Conservation (phyloP, 2,888 invertebrate species). For the Tiliacea aurago region DNA sequence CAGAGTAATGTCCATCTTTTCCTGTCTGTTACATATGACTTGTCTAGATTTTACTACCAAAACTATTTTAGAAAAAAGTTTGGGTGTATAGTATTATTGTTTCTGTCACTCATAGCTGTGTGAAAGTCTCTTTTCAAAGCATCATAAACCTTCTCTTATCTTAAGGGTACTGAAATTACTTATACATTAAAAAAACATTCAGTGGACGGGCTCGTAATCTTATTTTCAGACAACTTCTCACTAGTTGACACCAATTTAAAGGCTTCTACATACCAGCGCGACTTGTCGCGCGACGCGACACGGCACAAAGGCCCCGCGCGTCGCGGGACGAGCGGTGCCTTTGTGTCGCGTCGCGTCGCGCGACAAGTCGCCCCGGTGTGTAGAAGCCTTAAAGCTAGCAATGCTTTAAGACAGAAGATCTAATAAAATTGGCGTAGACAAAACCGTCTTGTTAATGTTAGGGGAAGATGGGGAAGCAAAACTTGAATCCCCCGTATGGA, state of each 20-base stretch:
- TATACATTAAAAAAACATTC: neutral
- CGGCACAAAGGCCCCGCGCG: too few species aligned
- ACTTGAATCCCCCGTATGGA: neutral
- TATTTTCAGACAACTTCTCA: neutral
- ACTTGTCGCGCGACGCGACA: too few species aligned
- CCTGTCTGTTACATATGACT: neutral
- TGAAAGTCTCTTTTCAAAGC: neutral
- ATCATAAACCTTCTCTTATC: neutral
- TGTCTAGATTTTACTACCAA: too few species aligned
- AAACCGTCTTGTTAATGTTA: neutral
- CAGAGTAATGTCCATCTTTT: neutral
- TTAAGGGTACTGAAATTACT: too few species aligned
- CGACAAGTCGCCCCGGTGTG: too few species aligned
- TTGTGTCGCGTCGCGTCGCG: too few species aligned
- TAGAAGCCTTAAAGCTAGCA: too few species aligned
- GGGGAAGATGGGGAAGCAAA: neutral
- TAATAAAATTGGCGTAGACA: conserved; percentile 4
- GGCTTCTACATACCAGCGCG: too few species aligned
- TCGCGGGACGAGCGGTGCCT: too few species aligned
- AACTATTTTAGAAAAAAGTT: neutral
- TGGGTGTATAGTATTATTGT: neutral
- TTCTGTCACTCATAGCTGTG: neutral
- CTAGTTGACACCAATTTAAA: too few species aligned
- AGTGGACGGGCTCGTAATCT: neutral
- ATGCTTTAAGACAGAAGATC: too few species aligned